phyloP scores from a whole-genome alignment of 2,113 vertebrate species.

The Oxyura jamaicensis region DNA sequence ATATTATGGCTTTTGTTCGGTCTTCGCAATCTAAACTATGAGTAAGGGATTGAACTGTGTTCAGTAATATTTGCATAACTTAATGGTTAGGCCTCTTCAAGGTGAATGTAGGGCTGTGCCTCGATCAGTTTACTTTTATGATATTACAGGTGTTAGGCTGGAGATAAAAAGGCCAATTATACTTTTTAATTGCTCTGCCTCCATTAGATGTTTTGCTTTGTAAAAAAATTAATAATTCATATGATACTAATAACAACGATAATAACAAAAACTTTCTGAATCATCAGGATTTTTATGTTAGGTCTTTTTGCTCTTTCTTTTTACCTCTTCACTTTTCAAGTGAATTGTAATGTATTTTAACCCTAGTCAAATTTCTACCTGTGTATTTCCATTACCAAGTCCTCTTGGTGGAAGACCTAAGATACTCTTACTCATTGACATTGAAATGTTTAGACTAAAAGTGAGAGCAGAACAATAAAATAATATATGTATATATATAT shows the following conservation, averaged over 20 bases:
- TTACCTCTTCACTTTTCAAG: neutral
- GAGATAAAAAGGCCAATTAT: neutral
- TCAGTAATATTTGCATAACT: neutral
- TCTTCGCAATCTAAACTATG: neutral
- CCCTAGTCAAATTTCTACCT: neutral
- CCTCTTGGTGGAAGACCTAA: neutral
- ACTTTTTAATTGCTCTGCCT: neutral
- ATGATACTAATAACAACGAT: too few species aligned
- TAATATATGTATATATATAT: too few species aligned
- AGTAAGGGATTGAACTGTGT: neutral
- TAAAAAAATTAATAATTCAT: neutral
- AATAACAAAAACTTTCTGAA: too few species aligned
- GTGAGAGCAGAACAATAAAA: neutral
- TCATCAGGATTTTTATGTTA: neutral
- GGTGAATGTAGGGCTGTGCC: rapidly evolving
- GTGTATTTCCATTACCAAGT: neutral
- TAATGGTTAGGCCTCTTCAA: neutral
- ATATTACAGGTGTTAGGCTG: neutral
- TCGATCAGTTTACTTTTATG: neutral
- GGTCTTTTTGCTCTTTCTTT: neutral
- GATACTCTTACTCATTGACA: neutral
- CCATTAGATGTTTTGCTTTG: neutral
- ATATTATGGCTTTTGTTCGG: neutral
- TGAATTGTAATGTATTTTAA: neutral
- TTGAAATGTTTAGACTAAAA: slow-evolving; percentile 2